Percentiles rank a stretch among this genome's conserved stretches.
Evolutionary conservation across 1,140 invertebrate genomes (phyloP).

Genomic region (Aphis gossypii): DNA sequence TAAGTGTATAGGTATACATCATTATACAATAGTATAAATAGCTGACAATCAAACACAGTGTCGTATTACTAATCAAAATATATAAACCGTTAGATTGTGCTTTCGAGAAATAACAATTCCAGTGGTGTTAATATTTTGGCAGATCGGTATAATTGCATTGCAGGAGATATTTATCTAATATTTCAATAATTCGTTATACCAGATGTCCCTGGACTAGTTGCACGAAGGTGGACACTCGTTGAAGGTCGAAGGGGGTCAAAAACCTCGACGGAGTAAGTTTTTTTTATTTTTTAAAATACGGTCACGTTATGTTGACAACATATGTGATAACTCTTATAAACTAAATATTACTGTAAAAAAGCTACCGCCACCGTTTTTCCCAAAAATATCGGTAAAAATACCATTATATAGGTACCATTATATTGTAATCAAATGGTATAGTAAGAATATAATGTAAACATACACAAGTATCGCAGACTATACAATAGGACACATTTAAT

Average conservation of each 20-base stretch:
- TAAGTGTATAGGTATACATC: not conserved
- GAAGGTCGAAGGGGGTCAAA: conserved; percentile 50
- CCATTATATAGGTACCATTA: not conserved
- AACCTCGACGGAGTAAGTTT: conserved; percentile 33
- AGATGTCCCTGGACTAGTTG: conserved; percentile 52
- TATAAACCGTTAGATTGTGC: not conserved
- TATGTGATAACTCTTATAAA: not conserved
- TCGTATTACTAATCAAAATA: not conserved
- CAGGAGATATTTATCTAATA: conserved; percentile 36
- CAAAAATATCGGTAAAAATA: not conserved
- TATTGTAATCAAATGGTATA: not conserved
- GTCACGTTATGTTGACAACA: conserved; percentile 1
- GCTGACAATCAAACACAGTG: not conserved
- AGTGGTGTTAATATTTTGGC: not conserved
- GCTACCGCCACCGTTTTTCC: not conserved
- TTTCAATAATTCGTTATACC: conserved; percentile 47
- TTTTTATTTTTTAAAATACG: not conserved
- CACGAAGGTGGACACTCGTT: conserved; percentile 34
- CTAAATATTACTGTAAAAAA: not conserved
- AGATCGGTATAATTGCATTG: not conserved
- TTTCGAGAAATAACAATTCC: not conserved
- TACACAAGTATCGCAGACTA: not conserved
- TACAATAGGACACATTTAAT: not conserved
- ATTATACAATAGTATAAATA: not conserved
- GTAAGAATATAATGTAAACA: not conserved